Percentiles rank a stretch among this genome's conserved stretches.
Evolutionary conservation across 1,140 invertebrate species (phyloP).

Genomic region (Battus philenor): DNA sequence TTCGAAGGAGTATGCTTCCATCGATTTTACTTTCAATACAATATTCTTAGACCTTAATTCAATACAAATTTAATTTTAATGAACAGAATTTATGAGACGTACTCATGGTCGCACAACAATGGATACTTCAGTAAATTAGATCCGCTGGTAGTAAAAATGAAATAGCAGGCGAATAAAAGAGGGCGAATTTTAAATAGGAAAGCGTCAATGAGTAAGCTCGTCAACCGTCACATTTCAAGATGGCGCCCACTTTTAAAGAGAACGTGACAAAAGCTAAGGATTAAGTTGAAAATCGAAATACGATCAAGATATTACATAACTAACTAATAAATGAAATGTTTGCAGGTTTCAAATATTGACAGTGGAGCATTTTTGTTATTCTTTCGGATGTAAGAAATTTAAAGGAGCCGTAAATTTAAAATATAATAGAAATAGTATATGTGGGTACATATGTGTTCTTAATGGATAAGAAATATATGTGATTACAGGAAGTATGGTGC

Average conservation of each 20-base stretch:
- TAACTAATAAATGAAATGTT: too few species aligned
- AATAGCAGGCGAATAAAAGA: slow-evolving; percentile 47
- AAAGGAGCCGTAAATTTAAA: too few species aligned
- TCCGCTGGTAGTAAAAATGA: slow-evolving; percentile 41
- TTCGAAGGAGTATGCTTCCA: too few species aligned
- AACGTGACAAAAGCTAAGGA: slow-evolving; percentile 48
- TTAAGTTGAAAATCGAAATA: slow-evolving; percentile 20
- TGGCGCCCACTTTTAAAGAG: slow-evolving; percentile 57
- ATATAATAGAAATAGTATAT: too few species aligned
- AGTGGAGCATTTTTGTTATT: too few species aligned
- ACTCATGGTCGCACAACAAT: slow-evolving; percentile 40
- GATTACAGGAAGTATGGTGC: too few species aligned
- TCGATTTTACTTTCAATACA: too few species aligned
- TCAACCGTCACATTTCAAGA: slow-evolving; percentile 58
- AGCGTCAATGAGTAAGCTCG: slow-evolving; percentile 46
- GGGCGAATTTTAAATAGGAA: slow-evolving; percentile 61
- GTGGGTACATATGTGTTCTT: too few species aligned
- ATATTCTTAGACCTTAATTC: too few species aligned
- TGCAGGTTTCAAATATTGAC: too few species aligned
- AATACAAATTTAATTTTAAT: not conserved
- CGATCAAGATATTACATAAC: slow-evolving; percentile 6
- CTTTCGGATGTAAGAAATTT: too few species aligned
- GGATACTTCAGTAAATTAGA: slow-evolving; percentile 52
- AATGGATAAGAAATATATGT: too few species aligned
- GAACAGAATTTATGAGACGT: slow-evolving; percentile 19